These are phyloP conservation scores for Pseudorectes ferrugineus DNA, from an alignment of 2,113 vertebrate genomes.

Conservation along the genomic window DNA sequence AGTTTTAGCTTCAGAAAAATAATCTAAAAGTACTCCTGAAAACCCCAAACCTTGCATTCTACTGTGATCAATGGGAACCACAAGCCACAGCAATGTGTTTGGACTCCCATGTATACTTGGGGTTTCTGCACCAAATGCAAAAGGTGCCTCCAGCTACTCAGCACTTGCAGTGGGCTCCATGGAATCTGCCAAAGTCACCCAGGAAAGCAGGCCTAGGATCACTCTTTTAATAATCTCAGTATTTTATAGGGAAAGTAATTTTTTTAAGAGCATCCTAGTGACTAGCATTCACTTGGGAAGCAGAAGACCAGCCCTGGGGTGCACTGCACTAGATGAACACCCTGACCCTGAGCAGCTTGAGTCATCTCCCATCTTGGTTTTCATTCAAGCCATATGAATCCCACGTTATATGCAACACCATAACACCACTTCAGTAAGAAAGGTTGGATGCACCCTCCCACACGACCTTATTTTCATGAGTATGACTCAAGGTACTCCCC, in stretches of 20 bases:
- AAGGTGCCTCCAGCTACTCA: background rate
- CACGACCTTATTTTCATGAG: background rate
- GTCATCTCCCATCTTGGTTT: background rate
- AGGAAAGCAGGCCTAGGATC: background rate
- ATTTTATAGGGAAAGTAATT: background rate
- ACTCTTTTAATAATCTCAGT: background rate
- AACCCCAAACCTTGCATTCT: background rate
- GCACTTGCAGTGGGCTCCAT: background rate
- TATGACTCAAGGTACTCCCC: background rate
- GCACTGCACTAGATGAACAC: background rate
- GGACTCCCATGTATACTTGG: background rate
- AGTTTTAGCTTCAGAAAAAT: background rate
- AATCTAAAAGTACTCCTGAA: background rate
- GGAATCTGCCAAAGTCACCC: background rate
- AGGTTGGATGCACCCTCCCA: background rate
- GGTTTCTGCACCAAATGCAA: background rate
- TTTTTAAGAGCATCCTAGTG: background rate
- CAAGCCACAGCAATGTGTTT: rapidly evolving
- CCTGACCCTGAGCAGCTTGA: background rate
- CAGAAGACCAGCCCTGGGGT: background rate
- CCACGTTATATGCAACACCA: background rate
- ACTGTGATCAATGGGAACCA: background rate
- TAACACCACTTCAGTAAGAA: background rate
- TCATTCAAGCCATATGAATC: background rate
- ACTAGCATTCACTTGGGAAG: background rate